phyloP scores from a whole-genome alignment of 2,888 invertebrate genomes.

The Phytoseiulus persimilis region DNA sequence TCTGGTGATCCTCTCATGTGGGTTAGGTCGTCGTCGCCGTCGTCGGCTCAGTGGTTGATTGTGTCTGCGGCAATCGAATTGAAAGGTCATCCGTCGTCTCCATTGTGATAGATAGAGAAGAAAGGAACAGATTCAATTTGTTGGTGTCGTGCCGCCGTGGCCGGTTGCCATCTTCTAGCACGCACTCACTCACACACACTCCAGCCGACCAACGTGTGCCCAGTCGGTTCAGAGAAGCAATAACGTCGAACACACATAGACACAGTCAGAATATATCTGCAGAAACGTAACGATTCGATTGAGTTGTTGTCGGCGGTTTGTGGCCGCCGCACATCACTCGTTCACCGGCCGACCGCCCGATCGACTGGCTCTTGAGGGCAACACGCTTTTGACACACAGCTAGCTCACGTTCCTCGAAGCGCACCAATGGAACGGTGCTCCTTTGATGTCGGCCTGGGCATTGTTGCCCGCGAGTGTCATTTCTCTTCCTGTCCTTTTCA shows the following conservation, averaged over 20 bases:
- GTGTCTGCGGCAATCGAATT: not conserved
- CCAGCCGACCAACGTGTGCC: not conserved
- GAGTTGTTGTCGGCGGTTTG: not conserved
- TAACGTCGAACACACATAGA: not conserved
- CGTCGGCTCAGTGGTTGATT: not conserved
- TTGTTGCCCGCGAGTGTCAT: not conserved
- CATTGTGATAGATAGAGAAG: not conserved
- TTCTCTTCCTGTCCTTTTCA: not conserved
- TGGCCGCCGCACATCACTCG: not conserved
- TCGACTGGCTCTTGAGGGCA: not conserved
- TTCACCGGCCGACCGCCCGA: too few species aligned
- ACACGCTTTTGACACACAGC: not conserved
- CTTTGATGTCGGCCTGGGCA: not conserved
- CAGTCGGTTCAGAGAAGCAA: not conserved
- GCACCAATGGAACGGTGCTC: not conserved
- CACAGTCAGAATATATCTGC: not conserved
- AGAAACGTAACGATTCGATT: not conserved
- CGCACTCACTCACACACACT: not conserved
- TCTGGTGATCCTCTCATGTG: not conserved
- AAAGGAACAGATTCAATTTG: not conserved
- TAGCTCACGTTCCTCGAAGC: not conserved
- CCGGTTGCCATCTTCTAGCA: too few species aligned
- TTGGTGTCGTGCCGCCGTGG: not conserved
- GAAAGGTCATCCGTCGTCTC: not conserved
- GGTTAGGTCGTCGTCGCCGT: not conserved